A percentile compares a stretch with the other conserved stretches of the same genome.
Conservation (phyloP, 2,797 vertebrate species). For the Decapterus maruadsi region DNA sequence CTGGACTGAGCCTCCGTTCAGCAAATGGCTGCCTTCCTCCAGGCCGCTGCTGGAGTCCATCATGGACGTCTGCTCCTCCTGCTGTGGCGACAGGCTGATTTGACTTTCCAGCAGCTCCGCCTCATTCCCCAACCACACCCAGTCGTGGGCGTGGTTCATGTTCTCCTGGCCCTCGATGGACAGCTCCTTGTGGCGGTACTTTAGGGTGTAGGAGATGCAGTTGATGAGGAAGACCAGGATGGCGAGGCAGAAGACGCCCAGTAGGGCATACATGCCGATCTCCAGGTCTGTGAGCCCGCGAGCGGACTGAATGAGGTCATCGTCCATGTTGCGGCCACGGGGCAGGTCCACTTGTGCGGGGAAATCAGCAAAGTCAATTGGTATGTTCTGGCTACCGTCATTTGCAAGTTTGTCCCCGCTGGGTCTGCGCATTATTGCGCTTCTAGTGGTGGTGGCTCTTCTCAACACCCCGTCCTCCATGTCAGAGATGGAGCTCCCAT, state of each 20-base stretch:
- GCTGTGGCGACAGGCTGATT: slow-evolving; percentile 85
- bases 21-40: slow-evolving; percentile 88
- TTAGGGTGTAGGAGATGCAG: slow-evolving; percentile 95
- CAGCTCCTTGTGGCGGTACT: slow-evolving; percentile 94
- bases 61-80: slow-evolving; percentile 91
- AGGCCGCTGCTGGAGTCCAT: slow-evolving; percentile 87
- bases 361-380: slow-evolving; percentile 93
- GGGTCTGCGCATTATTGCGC: slow-evolving; percentile 81
- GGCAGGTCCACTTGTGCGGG: slow-evolving; percentile 92
- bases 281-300: slow-evolving; percentile 94
- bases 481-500: slow-evolving; percentile 87
- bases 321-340: slow-evolving; percentile 82
- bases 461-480: slow-evolving; percentile 85
- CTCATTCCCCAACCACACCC: slow-evolving; percentile 98
- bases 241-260: slow-evolving; percentile 97
- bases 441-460: slow-evolving; percentile 87
- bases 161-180: slow-evolving; percentile 91
- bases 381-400: slow-evolving; percentile 87
- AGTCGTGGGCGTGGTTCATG: slow-evolving; percentile 94
- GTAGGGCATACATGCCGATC: slow-evolving; percentile 97
- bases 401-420: slow-evolving; percentile 85
- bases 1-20: slow-evolving; percentile 86
- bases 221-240: slow-evolving; percentile 98
- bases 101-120: slow-evolving; percentile 91
- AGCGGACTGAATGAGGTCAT: slow-evolving; percentile 86